Evolutionary conservation across 2,113 vertebrate species (phyloP).

Genomic region (Alouatta palliata): DNA sequence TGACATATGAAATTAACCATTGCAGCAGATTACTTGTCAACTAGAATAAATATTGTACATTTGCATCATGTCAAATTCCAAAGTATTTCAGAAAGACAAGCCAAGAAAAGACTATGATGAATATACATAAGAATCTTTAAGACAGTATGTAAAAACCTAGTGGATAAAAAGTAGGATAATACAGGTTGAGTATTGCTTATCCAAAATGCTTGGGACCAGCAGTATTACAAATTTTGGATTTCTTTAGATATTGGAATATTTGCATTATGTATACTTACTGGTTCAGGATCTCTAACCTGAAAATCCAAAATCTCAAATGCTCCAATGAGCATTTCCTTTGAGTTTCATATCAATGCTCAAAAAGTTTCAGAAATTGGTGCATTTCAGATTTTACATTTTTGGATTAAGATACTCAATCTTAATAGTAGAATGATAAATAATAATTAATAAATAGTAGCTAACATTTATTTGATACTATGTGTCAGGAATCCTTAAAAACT

Average conservation of each 20-base stretch:
- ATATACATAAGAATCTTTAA: background rate
- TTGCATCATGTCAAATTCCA: background rate
- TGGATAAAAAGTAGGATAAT: background rate
- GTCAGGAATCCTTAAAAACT: slow-evolving; percentile 6
- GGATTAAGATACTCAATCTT: background rate
- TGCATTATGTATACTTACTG: background rate
- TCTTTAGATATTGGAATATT: background rate
- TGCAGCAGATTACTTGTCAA: background rate
- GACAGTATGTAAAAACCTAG: background rate
- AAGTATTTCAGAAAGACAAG: background rate
- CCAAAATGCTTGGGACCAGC: background rate
- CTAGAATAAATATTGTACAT: background rate
- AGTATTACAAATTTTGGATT: background rate
- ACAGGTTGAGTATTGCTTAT: background rate
- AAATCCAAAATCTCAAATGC: background rate
- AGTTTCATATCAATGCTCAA: background rate
- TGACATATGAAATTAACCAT: background rate
- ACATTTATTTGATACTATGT: background rate
- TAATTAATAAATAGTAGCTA: background rate
- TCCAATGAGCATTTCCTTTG: background rate
- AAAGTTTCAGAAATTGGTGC: background rate
- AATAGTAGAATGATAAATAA: background rate
- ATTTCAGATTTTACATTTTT: background rate
- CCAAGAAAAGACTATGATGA: background rate
- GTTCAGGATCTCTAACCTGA: background rate